Evolutionary conservation across 2,888 invertebrate species (phyloP).

Genomic region (Proisotoma minuta): DNA sequence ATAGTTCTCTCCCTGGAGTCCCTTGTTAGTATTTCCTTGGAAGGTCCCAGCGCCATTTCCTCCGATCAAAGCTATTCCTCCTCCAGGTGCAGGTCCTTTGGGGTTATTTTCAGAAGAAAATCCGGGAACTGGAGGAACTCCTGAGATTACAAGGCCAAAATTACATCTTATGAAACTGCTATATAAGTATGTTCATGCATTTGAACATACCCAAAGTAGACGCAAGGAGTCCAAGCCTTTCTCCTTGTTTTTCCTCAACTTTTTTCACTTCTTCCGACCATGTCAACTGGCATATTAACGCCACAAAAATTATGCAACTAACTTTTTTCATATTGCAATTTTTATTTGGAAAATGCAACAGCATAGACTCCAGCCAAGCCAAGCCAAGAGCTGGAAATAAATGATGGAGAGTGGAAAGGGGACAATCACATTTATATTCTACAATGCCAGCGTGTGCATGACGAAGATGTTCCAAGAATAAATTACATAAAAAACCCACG

Average conservation of each 20-base stretch:
- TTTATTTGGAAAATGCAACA: too few species aligned
- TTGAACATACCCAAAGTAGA: conserved; percentile 31
- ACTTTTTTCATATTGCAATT: too few species aligned
- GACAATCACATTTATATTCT: too few species aligned
- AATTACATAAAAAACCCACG: too few species aligned
- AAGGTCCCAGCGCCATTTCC: conserved; percentile 12
- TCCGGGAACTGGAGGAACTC: conserved; percentile 1
- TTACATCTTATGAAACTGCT: neutral
- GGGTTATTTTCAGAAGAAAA: conserved; percentile 2
- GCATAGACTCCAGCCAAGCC: too few species aligned
- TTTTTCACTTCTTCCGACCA: neutral
- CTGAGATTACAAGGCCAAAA: neutral
- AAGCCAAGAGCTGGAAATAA: too few species aligned
- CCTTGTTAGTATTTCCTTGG: conserved; percentile 18
- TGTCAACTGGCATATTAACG: too few species aligned
- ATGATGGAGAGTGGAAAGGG: too few species aligned
- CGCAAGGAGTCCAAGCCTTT: conserved; percentile 39
- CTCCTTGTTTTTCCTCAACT: neutral
- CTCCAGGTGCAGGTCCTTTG: neutral
- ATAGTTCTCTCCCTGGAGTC: conserved; percentile 7
- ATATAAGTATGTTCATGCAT: too few species aligned
- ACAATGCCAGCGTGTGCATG: too few species aligned
- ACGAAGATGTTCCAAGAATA: too few species aligned
- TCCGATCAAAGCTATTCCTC: neutral
- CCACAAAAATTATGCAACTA: too few species aligned